Base-by-base conservation (phyloP, 2,888 invertebrate species). In the Cerceris ruficornis region DNA sequence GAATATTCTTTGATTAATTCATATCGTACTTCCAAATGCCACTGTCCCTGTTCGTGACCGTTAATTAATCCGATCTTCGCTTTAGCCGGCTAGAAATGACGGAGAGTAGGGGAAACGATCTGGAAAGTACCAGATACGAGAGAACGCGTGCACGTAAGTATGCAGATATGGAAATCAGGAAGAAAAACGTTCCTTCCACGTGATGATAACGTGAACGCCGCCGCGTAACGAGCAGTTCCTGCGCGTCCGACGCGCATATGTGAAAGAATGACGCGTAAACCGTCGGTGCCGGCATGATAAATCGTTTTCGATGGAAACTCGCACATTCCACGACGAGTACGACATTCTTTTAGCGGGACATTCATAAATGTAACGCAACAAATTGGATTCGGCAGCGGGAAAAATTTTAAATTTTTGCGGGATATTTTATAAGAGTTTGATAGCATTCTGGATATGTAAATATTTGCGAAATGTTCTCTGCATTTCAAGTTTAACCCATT, bases 131-230 rank as follows among this genome's bases (percentile, higher is more conserved):
- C n/a, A 2, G 28, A 28, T 28, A 8, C 9, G 28, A 39, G 9
- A 11, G 14, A 39, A 14, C 41, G n/a, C 13, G 13, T 49, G 62
- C 13, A 17, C 59, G 42, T 57, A 70, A 69, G 61, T 55, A 64
- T 62, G 75, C 72, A 69, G 58, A 57, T 74, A 75, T 80, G 75
- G 70, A 77, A 82, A 86, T 82, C 69, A 69, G 77, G 66, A 77
- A 76, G 70, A 57, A 80, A 86, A 84, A 83, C 69, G 82, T 59
- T 73, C 62, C 74, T 83, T 85, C 86, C 84, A 84, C 87, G 87
- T 83, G 83, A 80, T 42, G 57, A 68, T 73, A 69, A 72, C 84
- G 81, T 83, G 86, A 65, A 64, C 76, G 59, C 61, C 28, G 57
- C 15, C 66, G 66, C 75, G 73, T 79, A 79, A 82, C 69, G 67